Evolutionary conservation across 2,113 vertebrate species (phyloP).

Genomic region (Macquaria ambigua): DNA sequence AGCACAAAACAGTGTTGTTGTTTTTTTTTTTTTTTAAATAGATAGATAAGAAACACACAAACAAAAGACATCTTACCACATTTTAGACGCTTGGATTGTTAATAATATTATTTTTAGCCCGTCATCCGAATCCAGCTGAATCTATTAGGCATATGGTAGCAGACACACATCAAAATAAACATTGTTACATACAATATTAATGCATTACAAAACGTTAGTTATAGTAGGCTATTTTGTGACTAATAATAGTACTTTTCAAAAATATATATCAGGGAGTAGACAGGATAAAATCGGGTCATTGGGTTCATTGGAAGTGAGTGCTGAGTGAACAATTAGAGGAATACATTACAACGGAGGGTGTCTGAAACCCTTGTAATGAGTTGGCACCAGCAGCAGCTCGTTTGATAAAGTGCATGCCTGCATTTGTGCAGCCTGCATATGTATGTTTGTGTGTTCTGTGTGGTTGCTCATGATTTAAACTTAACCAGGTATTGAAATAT

Average conservation of each 20-base stretch:
- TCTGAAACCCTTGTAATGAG: constrained; percentile 21
- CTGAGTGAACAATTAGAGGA: constrained; percentile 37
- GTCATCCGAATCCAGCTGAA: not conserved
- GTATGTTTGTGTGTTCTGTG: constrained; percentile 11
- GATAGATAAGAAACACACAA: not conserved
- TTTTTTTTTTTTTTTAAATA: no score
- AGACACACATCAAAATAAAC: not conserved
- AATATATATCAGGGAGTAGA: not conserved
- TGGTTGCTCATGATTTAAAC: constrained; percentile 1
- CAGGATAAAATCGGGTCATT: constrained; percentile 6
- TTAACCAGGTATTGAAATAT: not conserved
- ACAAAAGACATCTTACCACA: not conserved
- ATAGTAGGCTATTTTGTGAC: not conserved
- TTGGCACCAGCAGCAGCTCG: not conserved
- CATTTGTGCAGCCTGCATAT: not conserved
- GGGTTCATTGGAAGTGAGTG: constrained; percentile 21
- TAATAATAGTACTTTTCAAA: not conserved
- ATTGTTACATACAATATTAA: not conserved
- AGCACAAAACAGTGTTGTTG: not conserved
- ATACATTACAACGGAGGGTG: constrained; percentile 23
- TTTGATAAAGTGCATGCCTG: not conserved
- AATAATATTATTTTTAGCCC: not conserved
- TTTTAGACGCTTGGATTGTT: not conserved
- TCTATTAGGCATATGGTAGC: not conserved
- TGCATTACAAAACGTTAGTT: not conserved